Percentiles rank a stretch among this genome's conserved stretches.
These are phyloP conservation scores for Geococcyx californianus DNA, from an alignment of 2,113 vertebrate species.

Conservation along the genomic window DNA sequence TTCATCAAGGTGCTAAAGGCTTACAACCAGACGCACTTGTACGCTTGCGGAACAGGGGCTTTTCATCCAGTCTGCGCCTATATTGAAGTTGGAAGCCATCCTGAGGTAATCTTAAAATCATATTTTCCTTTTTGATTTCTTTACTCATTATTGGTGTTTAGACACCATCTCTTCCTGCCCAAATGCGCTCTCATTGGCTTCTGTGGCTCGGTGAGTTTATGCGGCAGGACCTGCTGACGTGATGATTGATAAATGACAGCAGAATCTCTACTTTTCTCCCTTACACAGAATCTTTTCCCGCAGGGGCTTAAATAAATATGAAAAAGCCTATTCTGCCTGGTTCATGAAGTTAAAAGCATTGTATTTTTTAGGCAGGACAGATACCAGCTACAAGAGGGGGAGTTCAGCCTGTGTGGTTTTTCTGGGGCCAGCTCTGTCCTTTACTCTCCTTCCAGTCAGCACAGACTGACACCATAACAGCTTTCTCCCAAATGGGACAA, in stretches of 20 bases:
- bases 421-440: background rate
- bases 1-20: conserved; percentile 93
- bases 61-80: conserved; percentile 96
- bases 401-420: background rate
- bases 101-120: conserved; percentile 82
- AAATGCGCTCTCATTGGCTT: background rate
- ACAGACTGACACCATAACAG: background rate
- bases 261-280: background rate
- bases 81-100: conserved; percentile 91
- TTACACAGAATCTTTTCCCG: background rate
- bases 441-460: background rate
- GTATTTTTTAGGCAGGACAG: background rate
- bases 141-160: background rate
- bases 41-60: conserved; percentile 93
- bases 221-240: background rate
- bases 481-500: too few relatives aligned
- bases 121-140: background rate
- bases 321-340: background rate
- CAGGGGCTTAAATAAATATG: background rate
- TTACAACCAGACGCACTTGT: conserved; percentile 95
- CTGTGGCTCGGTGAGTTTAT: background rate
- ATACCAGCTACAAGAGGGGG: background rate
- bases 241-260: conserved; percentile 47
- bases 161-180: background rate
- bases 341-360: background rate